Percentiles rank a stretch among this genome's conserved stretches.
Conservation (phyloP, 2,888 invertebrate species). For the Copidosoma aretas region DNA sequence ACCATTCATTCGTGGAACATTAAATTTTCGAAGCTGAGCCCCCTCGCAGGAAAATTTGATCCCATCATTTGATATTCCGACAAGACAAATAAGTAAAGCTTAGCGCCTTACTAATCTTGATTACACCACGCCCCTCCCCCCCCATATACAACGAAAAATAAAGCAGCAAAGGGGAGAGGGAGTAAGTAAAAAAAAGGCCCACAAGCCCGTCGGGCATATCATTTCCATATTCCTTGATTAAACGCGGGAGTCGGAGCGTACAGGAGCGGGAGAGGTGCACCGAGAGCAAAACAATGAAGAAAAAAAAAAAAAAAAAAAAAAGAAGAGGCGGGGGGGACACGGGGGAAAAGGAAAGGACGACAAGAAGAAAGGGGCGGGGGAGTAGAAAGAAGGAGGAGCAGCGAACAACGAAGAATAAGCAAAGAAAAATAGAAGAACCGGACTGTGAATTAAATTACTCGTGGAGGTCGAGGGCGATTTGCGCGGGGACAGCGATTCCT, state of each 20-base stretch:
- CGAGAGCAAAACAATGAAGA: background rate
- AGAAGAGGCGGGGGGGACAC: too few relatives aligned
- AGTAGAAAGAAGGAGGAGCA: too few relatives aligned
- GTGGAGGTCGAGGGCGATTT: background rate
- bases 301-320: too few relatives aligned
- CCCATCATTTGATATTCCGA: background rate
- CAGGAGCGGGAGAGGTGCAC: background rate
- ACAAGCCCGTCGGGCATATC: background rate
- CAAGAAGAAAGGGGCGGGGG: too few relatives aligned
- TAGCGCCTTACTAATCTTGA: background rate
- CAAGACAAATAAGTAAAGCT: background rate
- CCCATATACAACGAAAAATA: background rate
- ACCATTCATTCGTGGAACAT: too few relatives aligned
- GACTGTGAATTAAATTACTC: background rate
- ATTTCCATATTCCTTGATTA: slow-evolving; percentile 1
- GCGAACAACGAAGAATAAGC: too few relatives aligned
- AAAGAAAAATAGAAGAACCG: background rate
- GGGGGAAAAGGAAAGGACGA: too few relatives aligned
- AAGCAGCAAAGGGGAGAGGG: background rate
- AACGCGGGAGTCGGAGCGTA: background rate
- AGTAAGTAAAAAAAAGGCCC: background rate
- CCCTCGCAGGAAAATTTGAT: too few relatives aligned
- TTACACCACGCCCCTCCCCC: background rate
- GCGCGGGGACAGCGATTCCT: background rate
- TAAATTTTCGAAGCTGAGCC: too few relatives aligned